Base-by-base conservation (phyloP, 2,888 invertebrate species). In the Mimas tiliae region DNA sequence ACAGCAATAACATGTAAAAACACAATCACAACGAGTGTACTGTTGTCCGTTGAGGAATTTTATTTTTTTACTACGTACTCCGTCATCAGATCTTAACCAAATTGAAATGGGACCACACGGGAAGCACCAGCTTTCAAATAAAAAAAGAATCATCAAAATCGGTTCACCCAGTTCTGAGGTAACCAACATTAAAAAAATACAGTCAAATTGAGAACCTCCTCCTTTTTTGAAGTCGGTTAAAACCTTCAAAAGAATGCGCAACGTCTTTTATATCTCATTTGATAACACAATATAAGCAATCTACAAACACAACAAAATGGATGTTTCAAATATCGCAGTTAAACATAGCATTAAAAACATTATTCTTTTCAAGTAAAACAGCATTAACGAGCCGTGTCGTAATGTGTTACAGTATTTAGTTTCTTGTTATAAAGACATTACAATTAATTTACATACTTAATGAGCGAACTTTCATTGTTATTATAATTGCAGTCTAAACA, bases 401-500 rank as follows among this genome's bases (percentile, higher is more conserved):
- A 58, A 58, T 42, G 42, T 65, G 12, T 52, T 42, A 7, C 14
- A 47, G 19, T 34, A 12, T 53, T 65, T 58, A 65, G 38, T 65
- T 42, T 45, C 48, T 55, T 16, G 42, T 47, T 50, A 51, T 42
- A 33, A 65, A 62, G 51, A 11, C 42, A 62, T 48, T 48, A 19
- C 21, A 9, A 38, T 27, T 55, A 34, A 34, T 62, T 51, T 52
- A 52, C 52, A 16, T 42, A 62, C 42, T 62, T 62, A 62, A 42
- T 47, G 16, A 19, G n/a, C 51, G 27, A 14, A 51, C 51, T 65
- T 62, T 50, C 52, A 65, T 65, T 62, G 58, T 51, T 27, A 52
- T 45, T 14, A 62, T 62, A 62, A 52, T 65, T 38, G 19, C 62
- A 19, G 50, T 51, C 52, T 62, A 47, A 62, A 65, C 65, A 62